Evolutionary conservation across 2,888 invertebrate genomes (phyloP).

Genomic region (Cephonodes hylas): DNA sequence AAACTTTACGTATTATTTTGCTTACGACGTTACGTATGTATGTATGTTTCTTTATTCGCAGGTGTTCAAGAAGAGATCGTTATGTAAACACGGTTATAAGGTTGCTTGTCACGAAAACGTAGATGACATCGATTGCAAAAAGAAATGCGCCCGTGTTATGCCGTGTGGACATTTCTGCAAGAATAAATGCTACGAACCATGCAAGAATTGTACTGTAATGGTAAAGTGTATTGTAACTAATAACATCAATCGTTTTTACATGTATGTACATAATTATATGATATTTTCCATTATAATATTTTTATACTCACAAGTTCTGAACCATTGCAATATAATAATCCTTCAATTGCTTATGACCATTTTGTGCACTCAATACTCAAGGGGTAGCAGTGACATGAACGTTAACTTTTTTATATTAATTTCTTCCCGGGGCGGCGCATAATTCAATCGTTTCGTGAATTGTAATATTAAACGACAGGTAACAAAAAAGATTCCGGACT

Average conservation of each 20-base stretch:
- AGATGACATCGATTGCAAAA: constrained; percentile 58
- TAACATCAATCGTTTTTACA: no score
- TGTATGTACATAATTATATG: neutral
- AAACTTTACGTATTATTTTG: no score
- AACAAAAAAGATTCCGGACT: constrained; percentile 58
- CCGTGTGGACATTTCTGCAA: constrained; percentile 77
- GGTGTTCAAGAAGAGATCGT: constrained; percentile 66
- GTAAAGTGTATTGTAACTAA: constrained; percentile 39
- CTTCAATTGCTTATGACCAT: no score
- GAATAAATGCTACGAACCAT: constrained; percentile 67
- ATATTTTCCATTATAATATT: no score
- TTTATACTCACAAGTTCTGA: no score
- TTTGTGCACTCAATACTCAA: no score
- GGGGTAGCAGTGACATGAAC: no score
- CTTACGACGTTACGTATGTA: neutral
- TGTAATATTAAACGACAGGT: constrained; percentile 59
- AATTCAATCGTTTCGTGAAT: neutral
- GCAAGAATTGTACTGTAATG: constrained; percentile 68
- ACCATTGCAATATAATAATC: no score
- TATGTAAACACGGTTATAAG: constrained; percentile 67
- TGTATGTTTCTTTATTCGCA: constrained; percentile 18
- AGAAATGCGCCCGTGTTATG: constrained; percentile 68
- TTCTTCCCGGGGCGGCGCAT: no score
- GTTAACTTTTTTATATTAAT: neutral
- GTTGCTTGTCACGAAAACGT: constrained; percentile 65